Evolutionary conservation across 2,113 vertebrate genomes (phyloP), one percentile per base, ranked within the genome.

Genomic region (Nyctibius bracteatus): DNA sequence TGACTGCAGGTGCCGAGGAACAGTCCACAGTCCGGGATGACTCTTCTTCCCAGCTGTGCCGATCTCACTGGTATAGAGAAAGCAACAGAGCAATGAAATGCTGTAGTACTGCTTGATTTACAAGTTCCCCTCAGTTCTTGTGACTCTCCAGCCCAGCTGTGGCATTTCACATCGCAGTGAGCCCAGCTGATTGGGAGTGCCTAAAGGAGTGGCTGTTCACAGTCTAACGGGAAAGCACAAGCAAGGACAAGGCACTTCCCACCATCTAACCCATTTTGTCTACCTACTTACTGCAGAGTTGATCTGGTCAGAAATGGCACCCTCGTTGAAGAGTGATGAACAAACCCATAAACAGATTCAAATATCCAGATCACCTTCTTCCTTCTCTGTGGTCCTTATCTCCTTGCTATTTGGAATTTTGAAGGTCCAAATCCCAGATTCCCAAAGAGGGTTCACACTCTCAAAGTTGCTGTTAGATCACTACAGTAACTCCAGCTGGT

Each of bases 1-100:
- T 44, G 98, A 98, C 73, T 98, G 98, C 21, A 99, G 98, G 92
- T 99, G 98, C 83, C 98, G 97, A 57, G 98, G 98, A 82, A 98
- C 96, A 15, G 98, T 98, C 90, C 98, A 98, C 1, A 97, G 94
- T 55, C 96, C 95, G 0, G 98, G 98, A 82, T 97, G 97, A 8
- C 95, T 97, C 91, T 97, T 98, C 90, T 97, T 98, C 91, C 98
- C 84, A 3, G 98, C 98, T 3, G 98, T 98, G 91, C 99, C 99
- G 0, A 99, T 99, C 92, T 99, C 98, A 58, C 99, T 99, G 94
- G 88, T 87, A 68, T 58, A 66, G 70, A 86, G 31, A 57, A 92
- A 16, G 35, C 46, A 88, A 77, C 8, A 86, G 44, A 83, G n/a
- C 15, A 39, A 31, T 70, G 37, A 92, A 79, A 94, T 7, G 13